Percentiles rank a stretch among this genome's conserved stretches.
phyloP scores from a whole-genome alignment of 2,113 vertebrate genomes.

The Numida meleagris region DNA sequence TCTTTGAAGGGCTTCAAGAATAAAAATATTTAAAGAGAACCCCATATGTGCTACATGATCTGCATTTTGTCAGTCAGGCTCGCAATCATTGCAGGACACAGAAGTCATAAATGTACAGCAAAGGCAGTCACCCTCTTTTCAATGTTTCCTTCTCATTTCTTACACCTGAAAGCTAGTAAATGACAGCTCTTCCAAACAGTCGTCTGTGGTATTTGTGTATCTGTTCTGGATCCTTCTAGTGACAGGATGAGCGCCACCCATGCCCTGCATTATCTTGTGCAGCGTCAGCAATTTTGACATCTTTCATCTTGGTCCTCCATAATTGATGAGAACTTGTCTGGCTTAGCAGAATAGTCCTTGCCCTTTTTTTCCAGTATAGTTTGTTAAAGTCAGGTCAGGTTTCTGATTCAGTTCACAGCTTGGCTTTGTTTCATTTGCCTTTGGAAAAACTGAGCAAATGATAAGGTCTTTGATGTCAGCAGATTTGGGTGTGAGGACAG shows the following conservation, averaged over 20 bases:
- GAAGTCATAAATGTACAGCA: not conserved
- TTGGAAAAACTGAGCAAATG: not conserved
- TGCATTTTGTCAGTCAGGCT: conserved; percentile 63
- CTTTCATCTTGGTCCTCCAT: not conserved
- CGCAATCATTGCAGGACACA: not conserved
- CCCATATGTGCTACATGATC: conserved; percentile 63
- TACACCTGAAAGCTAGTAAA: not conserved
- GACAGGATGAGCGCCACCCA: not conserved
- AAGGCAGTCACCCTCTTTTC: not conserved
- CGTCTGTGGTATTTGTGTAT: not conserved
- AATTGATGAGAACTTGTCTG: not conserved
- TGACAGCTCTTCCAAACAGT: not conserved
- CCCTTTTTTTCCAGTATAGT: not conserved
- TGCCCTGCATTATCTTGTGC: not conserved
- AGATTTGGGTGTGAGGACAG: not conserved
- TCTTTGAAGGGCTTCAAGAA: conserved; percentile 59
- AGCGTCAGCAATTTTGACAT: not conserved
- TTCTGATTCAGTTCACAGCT: not conserved
- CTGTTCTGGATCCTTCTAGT: not conserved
- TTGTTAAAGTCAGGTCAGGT: not conserved
- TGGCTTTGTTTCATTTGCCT: not conserved
- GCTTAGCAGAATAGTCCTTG: not conserved
- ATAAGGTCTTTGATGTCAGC: not conserved
- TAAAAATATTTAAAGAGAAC: conserved; percentile 56
- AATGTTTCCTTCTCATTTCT: not conserved